Evolutionary conservation across 2,797 vertebrate species (phyloP).

Genomic region (Buphagus erythrorhynchus): DNA sequence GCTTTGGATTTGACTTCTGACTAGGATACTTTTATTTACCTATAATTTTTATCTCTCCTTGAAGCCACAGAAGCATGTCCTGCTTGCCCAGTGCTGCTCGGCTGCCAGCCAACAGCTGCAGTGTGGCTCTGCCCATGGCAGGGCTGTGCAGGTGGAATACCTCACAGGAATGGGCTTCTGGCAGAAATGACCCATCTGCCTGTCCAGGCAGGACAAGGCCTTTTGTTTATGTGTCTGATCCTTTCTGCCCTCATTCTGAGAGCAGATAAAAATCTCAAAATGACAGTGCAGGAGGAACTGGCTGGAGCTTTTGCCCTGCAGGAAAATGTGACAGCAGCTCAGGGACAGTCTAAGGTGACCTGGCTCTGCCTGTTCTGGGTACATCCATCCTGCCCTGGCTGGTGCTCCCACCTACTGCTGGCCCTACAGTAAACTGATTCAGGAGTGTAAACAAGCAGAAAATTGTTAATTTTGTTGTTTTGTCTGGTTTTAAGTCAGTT

Average conservation of each 20-base stretch:
- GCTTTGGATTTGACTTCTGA: background rate
- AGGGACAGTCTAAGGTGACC: no score
- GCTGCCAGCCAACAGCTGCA: background rate
- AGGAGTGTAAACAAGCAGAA: background rate
- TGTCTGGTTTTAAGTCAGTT: background rate
- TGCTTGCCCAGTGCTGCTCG: background rate
- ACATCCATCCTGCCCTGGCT: background rate
- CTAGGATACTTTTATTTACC: background rate
- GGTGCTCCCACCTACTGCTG: background rate
- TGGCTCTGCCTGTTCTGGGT: background rate
- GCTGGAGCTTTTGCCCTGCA: background rate
- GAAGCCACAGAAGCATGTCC: background rate
- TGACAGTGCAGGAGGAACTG: background rate
- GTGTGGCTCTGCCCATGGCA: background rate
- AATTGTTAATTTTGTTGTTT: background rate
- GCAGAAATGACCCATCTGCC: background rate
- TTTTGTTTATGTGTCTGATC: background rate
- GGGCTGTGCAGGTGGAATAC: fast-evolving
- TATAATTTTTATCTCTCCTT: background rate
- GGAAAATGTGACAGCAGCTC: background rate
- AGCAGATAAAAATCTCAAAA: background rate
- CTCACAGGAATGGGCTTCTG: background rate
- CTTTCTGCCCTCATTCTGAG: background rate
- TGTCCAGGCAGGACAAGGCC: background rate
- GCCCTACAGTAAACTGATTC: background rate